phyloP scores from a whole-genome alignment of 1,140 invertebrate genomes.

The Wasmannia auropunctata region DNA sequence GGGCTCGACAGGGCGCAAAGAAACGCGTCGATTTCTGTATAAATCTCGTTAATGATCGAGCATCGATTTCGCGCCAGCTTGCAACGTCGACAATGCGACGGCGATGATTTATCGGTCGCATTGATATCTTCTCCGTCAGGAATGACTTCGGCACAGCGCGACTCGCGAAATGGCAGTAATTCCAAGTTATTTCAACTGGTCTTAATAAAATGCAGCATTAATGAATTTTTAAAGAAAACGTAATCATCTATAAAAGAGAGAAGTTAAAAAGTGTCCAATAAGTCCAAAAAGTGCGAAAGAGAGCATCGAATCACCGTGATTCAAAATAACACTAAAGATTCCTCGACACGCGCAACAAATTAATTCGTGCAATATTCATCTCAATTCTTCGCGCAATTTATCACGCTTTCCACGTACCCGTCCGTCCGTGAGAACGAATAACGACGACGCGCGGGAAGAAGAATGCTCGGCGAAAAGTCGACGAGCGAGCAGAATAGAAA shows the following conservation, averaged over 20 bases:
- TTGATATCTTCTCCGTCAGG: conserved; percentile 14
- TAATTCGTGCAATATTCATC: conserved; percentile 56
- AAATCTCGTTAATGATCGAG: conserved; percentile 71
- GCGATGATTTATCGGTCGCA: conserved; percentile 42
- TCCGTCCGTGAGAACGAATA: conserved; percentile 17
- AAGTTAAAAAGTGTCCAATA: not conserved
- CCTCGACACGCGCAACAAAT: conserved; percentile 28
- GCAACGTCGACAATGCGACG: conserved; percentile 37
- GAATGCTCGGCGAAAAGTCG: conserved; percentile 13
- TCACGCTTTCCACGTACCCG: conserved; percentile 29
- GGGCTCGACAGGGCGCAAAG: conserved; percentile 23
- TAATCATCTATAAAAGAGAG: not conserved
- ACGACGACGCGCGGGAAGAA: conserved; percentile 38
- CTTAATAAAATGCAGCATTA: not conserved
- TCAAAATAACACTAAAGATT: conserved; percentile 12
- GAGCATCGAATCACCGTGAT: not conserved
- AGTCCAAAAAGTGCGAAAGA: not conserved
- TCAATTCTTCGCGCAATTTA: conserved; percentile 47
- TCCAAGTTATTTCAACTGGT: not conserved
- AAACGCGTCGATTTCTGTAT: conserved; percentile 57
- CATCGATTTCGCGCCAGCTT: conserved; percentile 67
- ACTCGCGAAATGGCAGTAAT: conserved; percentile 11
- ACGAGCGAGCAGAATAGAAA: conserved; percentile 54
- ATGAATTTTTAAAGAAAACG: conserved; percentile 17
- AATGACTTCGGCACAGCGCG: not conserved